Percentiles rank a stretch among this genome's conserved stretches.
Conservation (phyloP, 2,797 vertebrate genomes). For the Hemibagrus guttatus region DNA sequence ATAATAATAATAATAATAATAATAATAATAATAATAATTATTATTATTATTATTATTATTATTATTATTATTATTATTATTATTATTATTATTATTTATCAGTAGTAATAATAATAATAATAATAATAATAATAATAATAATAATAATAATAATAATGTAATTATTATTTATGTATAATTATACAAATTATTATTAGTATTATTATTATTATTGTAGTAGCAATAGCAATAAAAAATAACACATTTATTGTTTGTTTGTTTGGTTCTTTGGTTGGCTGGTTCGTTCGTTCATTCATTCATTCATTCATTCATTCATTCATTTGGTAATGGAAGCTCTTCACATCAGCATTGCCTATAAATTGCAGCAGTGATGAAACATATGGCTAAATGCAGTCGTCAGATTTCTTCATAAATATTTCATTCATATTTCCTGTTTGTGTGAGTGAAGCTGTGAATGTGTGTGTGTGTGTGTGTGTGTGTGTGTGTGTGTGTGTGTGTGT, state of each 20-base stretch:
- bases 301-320: slow-evolving; percentile 4
- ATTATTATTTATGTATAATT: too few species aligned
- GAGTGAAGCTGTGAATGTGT: slow-evolving; percentile 52
- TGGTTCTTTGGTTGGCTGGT: not conserved
- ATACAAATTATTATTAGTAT: not conserved
- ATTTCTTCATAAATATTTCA: slow-evolving; percentile 82
- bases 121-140: not conserved
- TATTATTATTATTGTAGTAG: not conserved
- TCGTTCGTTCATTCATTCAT: not conserved
- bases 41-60: not conserved
- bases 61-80: not conserved
- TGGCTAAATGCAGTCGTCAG: slow-evolving; percentile 75
- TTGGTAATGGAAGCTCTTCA: slow-evolving; percentile 51
- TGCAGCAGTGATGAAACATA: slow-evolving; percentile 77
- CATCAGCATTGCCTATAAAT: slow-evolving; percentile 73
- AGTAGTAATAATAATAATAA: not conserved
- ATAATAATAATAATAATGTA: not conserved
- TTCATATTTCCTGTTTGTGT: slow-evolving; percentile 73
- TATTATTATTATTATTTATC: too few species aligned
- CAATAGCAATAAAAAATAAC: not conserved
- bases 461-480: slow-evolving; percentile 49
- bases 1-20: slow-evolving; percentile 5
- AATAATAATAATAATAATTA: not conserved
- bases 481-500: slow-evolving; percentile 54
- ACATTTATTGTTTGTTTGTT: not conserved